A percentile compares a stretch with the other conserved stretches of the same genome.
These are phyloP conservation scores for Dipodomys merriami DNA, from an alignment of 2,113 vertebrate genomes.

Conservation along the genomic window DNA sequence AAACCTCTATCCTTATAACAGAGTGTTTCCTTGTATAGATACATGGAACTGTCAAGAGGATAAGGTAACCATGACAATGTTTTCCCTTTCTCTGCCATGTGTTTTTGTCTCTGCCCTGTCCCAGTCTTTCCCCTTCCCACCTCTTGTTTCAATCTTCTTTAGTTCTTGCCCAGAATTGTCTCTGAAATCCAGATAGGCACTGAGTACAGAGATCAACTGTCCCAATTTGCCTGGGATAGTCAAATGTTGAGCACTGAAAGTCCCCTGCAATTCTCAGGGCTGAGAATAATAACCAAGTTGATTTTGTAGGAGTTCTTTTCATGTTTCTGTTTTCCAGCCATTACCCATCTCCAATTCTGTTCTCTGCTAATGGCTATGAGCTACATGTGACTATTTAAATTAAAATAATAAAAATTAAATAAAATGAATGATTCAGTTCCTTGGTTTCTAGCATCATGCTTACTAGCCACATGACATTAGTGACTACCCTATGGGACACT, in stretches of 20 bases:
- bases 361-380: not conserved
- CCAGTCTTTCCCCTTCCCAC: not conserved
- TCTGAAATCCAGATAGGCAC: not conserved
- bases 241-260: not conserved
- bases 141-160: not conserved
- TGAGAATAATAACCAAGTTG: not conserved
- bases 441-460: not conserved
- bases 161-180: not conserved
- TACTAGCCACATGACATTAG: not conserved
- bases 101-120: not conserved
- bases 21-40: not conserved
- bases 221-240: not conserved
- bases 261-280: not conserved
- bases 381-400: not conserved
- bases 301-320: not conserved
- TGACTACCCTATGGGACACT: not conserved
- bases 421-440: not conserved
- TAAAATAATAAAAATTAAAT: conserved; percentile 46
- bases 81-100: not conserved
- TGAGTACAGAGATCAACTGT: not conserved
- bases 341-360: not conserved
- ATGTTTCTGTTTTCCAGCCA: not conserved
- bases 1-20: not conserved
- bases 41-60: not conserved
- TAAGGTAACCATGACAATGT: not conserved